phyloP scores from a whole-genome alignment of 92 coral and sea anemone genomes.

The Ricordea florida region DNA sequence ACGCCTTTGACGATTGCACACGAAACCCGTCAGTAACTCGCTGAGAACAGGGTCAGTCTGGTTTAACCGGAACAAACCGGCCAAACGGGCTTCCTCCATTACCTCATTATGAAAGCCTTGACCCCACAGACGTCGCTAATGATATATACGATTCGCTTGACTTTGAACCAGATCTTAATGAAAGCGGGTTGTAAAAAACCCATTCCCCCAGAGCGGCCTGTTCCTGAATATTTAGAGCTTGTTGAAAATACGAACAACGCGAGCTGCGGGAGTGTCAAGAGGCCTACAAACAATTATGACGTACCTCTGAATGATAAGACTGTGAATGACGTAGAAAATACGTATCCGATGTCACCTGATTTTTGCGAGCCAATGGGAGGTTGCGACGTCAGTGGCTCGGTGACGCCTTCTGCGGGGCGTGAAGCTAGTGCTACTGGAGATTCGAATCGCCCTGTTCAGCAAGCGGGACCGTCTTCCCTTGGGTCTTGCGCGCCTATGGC shows the following conservation, averaged over 20 bases:
- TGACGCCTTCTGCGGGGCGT: too few species aligned
- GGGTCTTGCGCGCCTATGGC: not conserved
- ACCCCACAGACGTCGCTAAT: not conserved
- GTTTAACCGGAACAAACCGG: not conserved
- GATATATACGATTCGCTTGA: not conserved
- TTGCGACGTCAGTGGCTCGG: too few species aligned
- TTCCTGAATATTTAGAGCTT: conserved; percentile 26
- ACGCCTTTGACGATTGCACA: not conserved
- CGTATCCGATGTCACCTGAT: not conserved
- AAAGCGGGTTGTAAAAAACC: conserved; percentile 5
- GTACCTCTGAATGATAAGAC: conserved; percentile 8
- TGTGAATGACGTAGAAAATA: not conserved
- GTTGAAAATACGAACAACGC: not conserved
- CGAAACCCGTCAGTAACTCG: not conserved
- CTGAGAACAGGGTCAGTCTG: not conserved
- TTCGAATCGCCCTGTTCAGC: not conserved
- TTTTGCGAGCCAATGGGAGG: not conserved
- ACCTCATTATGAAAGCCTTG: conserved; percentile 16
- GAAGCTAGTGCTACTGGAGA: not conserved
- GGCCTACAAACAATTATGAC: not conserved
- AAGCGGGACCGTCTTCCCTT: not conserved
- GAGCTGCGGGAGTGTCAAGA: not conserved
- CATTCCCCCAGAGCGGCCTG: not conserved
- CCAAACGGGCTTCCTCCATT: not conserved
- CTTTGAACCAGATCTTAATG: not conserved